These are phyloP conservation scores for Strigops habroptila DNA, from an alignment of 2,113 vertebrate genomes.

Conservation along the genomic window DNA sequence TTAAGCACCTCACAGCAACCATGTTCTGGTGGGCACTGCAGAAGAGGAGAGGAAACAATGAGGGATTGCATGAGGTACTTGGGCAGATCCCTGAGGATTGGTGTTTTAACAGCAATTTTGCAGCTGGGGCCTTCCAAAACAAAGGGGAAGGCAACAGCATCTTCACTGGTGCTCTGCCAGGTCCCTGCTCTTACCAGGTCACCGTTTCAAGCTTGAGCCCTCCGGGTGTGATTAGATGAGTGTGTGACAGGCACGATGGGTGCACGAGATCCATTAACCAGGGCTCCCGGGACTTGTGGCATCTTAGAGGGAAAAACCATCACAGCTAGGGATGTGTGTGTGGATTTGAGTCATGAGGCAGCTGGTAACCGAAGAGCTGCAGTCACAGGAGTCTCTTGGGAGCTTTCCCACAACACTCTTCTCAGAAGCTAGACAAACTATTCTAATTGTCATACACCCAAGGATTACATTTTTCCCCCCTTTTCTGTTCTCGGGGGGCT, in stretches of 20 bases:
- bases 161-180: not conserved
- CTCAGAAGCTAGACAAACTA: not conserved
- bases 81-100: not conserved
- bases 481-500: not conserved
- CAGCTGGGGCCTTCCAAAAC: not conserved
- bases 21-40: fast-evolving
- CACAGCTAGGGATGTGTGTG: not conserved
- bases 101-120: not conserved
- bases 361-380: not conserved
- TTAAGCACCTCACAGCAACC: not conserved
- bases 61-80: not conserved
- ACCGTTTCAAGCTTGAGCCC: not conserved
- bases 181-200: not conserved
- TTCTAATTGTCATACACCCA: not conserved
- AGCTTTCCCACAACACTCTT: not conserved
- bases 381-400: not conserved
- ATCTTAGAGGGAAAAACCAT: not conserved
- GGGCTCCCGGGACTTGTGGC: not conserved
- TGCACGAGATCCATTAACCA: not conserved
- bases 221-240: not conserved
- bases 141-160: not conserved
- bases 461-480: not conserved
- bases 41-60: not conserved
- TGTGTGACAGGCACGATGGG: fast-evolving
- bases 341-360: not conserved